A percentile compares a stretch with the other conserved stretches of the same genome.
These are phyloP conservation scores for Dromiciops gliroides DNA, from an alignment of 2,113 vertebrate species.

Conservation along the genomic window DNA sequence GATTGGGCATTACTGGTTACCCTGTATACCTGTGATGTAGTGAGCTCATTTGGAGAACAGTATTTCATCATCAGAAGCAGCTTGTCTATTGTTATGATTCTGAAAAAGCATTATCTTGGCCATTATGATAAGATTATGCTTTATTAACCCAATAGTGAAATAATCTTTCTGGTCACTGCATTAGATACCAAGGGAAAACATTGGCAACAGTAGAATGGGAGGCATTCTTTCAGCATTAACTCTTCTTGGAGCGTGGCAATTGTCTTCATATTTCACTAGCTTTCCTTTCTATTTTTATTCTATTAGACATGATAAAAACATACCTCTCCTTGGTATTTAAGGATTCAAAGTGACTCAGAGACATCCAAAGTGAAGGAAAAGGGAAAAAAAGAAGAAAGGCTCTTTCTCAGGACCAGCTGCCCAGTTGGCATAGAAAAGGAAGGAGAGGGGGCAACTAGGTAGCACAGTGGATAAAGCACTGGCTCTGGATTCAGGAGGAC, in stretches of 20 bases:
- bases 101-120: neutral
- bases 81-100: neutral
- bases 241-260: neutral
- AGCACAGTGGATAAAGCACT: too few species aligned
- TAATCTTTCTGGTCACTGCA: neutral
- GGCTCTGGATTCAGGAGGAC: too few species aligned
- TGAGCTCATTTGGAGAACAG: neutral
- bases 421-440: neutral
- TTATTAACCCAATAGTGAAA: neutral
- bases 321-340: neutral
- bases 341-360: neutral
- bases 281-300: neutral
- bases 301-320: neutral
- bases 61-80: neutral
- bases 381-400: neutral
- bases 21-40: neutral
- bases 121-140: neutral
- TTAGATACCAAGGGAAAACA: neutral
- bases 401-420: neutral
- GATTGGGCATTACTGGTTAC: neutral
- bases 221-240: neutral
- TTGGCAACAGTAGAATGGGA: neutral
- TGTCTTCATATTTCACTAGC: neutral
- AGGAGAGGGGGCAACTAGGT: too few species aligned
- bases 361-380: neutral